Conservation (phyloP, 2,888 invertebrate genomes). For the Amphipoea oculea region DNA sequence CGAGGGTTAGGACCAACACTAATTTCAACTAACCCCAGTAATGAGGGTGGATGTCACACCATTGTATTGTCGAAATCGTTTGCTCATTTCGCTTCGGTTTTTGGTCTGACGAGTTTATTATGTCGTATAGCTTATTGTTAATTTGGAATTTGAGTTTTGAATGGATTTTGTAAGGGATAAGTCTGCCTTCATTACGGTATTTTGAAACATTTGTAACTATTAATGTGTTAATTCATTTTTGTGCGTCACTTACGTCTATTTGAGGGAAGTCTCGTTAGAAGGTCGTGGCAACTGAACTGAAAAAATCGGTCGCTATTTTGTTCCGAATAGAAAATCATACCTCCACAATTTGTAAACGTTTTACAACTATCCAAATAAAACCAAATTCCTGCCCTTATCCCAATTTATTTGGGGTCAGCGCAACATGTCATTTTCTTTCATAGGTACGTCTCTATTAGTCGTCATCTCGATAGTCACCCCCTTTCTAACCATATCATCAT, state of each 20-base stretch:
- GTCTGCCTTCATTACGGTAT: not conserved
- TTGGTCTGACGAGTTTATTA: conserved; percentile 70
- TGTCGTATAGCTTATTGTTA: conserved; percentile 27
- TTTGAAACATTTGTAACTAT: not conserved
- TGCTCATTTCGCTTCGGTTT: conserved; percentile 78
- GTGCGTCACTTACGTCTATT: not conserved
- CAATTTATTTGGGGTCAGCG: no score
- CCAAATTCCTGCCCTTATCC: no score
- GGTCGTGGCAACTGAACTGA: not conserved
- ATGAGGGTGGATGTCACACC: conserved; percentile 67
- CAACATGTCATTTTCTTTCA: no score
- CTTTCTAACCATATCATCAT: no score
- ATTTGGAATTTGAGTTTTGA: conserved; percentile 29
- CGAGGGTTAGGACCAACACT: conserved; percentile 76
- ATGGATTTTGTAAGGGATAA: conserved; percentile 6
- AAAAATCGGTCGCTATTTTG: not conserved
- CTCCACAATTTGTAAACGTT: not conserved
- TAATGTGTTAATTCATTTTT: not conserved
- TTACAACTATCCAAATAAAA: not conserved
- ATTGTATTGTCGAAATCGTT: conserved; percentile 72
- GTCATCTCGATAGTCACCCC: no score
- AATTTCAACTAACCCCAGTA: conserved; percentile 70
- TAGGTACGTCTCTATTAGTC: no score
- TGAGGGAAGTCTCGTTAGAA: not conserved
- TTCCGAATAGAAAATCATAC: not conserved